phyloP scores from a whole-genome alignment of 2,888 invertebrate genomes.

The Andrena chrysosceles region DNA sequence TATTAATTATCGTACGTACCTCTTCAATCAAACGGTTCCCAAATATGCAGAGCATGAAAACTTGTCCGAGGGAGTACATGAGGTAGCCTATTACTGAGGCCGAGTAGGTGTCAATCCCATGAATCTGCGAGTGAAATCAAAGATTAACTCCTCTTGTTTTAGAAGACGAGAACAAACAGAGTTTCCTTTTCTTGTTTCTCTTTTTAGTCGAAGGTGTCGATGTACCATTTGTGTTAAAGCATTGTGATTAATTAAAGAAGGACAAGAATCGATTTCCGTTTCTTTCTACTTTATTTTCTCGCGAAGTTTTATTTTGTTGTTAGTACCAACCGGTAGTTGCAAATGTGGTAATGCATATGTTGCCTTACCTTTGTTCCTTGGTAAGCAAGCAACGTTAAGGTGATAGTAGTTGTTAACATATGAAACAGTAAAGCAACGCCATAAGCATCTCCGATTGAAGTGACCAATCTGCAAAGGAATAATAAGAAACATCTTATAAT shows the following conservation, averaged over 20 bases:
- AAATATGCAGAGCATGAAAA: conserved; percentile 94
- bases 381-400: conserved; percentile 92
- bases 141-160: conserved; percentile 28
- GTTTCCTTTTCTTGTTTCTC: background rate
- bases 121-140: conserved; percentile 86
- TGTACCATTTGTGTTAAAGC: too few relatives aligned
- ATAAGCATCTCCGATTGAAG: conserved; percentile 93
- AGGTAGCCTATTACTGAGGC: conserved; percentile 93
- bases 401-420: conserved; percentile 94
- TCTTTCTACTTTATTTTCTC: too few relatives aligned
- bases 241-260: too few relatives aligned
- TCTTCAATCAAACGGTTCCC: conserved; percentile 95
- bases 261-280: too few relatives aligned
- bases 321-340: background rate
- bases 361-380: conserved; percentile 92
- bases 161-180: too few relatives aligned
- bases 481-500: background rate
- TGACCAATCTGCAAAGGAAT: conserved; percentile 88
- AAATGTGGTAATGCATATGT: background rate
- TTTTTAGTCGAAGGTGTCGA: too few relatives aligned
- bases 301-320: too few relatives aligned
- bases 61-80: conserved; percentile 92
- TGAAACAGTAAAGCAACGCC: conserved; percentile 93
- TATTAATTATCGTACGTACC: conserved; percentile 84
- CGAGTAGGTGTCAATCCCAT: conserved; percentile 91